Evolutionary conservation across 2,113 vertebrate species (phyloP), one percentile per base, ranked within the genome.

Genomic region (Pelecanus crispus): DNA sequence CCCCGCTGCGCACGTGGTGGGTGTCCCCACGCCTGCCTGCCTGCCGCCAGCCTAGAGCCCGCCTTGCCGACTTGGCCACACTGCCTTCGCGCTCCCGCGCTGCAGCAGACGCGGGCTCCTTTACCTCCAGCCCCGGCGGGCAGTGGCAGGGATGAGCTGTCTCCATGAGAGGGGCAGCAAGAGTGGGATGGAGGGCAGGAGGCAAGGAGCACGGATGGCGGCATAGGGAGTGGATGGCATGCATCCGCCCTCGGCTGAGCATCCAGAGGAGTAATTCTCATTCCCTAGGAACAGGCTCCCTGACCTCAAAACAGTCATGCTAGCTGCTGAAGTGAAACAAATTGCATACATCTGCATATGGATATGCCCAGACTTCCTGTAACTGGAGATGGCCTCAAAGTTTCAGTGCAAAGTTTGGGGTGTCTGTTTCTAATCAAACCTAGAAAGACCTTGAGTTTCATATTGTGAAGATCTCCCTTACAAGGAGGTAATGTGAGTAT

Each of bases 401-500:
- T 87, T 94, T 70, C 83, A 84, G 36, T 19, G 63, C 73, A 55
- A 92, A 86, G 61, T 94, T 95, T 86, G 81, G 91, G 94, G 77
- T 91, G 71, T 81, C 95, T 95, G 93, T 86, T 95, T 95, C 91
- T 89, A 92, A 95, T 96, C 96, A 97, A 96, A 87, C 9, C 74
- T 80, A 34, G 49, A 47, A 74, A 95, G 85, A 92, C 80, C 75
- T 70, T 73, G 82, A 90, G 67, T 73, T 83, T 62, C 71, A 83
- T 45, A 32, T 62, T 86, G 72, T 83, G 91, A 92, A 73, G 91
- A 42, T 87, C 72, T 94, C 80, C 62, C 8, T 44, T 86, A 88
- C 94, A 81, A 86, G 81, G 55, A 92, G 77, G 47, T 70, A 73
- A 86, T 31, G 59, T 50, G 81, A 95, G 63, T 61, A 81, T 78